Percentiles rank a stretch among this genome's conserved stretches.
phyloP scores from a whole-genome alignment of 2,113 vertebrate genomes.

The Rostratula benghalensis region DNA sequence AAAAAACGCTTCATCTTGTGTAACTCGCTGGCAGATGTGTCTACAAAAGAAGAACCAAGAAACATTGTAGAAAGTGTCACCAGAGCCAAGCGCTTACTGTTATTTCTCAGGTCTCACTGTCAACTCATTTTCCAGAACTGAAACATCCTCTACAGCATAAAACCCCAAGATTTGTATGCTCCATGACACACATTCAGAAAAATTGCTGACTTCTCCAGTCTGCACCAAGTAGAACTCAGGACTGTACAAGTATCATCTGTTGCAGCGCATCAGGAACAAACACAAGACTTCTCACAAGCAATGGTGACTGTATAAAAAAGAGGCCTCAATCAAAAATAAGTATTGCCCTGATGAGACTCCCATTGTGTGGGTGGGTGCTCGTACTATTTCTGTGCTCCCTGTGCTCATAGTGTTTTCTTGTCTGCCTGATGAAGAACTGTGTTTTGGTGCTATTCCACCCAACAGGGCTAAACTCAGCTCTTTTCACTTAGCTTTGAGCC shows the following conservation, averaged over 20 bases:
- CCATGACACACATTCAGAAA: neutral
- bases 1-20: neutral
- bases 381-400: neutral
- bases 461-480: neutral
- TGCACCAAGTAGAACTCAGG: neutral
- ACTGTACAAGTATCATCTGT: rapidly evolving
- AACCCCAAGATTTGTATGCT: neutral
- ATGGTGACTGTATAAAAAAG: neutral
- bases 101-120: neutral
- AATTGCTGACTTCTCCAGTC: neutral
- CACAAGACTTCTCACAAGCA: neutral
- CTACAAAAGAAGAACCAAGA: neutral
- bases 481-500: neutral
- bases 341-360: neutral
- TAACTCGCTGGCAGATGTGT: neutral
- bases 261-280: neutral
- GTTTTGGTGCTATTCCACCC: neutral
- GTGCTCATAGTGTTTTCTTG: neutral
- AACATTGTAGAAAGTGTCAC: neutral
- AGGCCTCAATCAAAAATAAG: neutral
- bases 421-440: neutral
- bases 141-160: neutral
- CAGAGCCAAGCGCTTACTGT: neutral
- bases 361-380: neutral
- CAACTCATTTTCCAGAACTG: neutral